phyloP scores from a whole-genome alignment of 64 coral and sea anemone species.

The Dendrophyllia cribrosa region DNA sequence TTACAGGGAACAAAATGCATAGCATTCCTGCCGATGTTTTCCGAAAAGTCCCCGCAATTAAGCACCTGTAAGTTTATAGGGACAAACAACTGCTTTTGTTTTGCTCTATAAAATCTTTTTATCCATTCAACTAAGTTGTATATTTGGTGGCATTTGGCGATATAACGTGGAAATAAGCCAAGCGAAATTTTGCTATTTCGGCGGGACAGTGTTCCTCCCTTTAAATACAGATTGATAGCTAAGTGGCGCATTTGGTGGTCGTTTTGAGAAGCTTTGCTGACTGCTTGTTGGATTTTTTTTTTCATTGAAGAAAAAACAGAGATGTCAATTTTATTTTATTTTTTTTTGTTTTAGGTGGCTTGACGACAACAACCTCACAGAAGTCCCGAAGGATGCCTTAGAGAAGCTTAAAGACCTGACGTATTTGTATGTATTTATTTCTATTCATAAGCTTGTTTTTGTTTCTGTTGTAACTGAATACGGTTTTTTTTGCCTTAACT shows the following conservation, averaged over 20 bases:
- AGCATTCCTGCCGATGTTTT: background rate
- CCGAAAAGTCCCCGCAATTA: background rate
- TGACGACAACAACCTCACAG: slow-evolving; percentile 11
- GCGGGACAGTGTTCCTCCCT: no score
- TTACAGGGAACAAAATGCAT: slow-evolving; percentile 29
- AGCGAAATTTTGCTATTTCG: no score
- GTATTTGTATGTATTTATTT: slow-evolving; percentile 36
- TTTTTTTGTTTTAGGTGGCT: slow-evolving; percentile 25
- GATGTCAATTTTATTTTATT: background rate
- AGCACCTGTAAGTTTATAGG: background rate
- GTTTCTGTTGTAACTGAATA: no score
- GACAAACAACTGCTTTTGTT: no score
- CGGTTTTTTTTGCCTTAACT: background rate
- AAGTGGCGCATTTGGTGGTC: no score
- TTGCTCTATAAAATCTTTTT: no score
- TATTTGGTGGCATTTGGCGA: no score
- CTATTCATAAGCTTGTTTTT: background rate
- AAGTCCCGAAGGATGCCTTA: slow-evolving; percentile 45
- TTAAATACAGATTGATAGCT: no score
- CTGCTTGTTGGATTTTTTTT: no score
- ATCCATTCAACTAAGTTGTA: no score
- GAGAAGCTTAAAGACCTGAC: background rate
- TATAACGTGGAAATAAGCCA: no score
- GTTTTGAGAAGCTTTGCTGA: no score
- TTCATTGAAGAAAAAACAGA: background rate